Evolutionary conservation across 2,113 vertebrate species (phyloP).

Genomic region (Dolichallabes microphthalmus): DNA sequence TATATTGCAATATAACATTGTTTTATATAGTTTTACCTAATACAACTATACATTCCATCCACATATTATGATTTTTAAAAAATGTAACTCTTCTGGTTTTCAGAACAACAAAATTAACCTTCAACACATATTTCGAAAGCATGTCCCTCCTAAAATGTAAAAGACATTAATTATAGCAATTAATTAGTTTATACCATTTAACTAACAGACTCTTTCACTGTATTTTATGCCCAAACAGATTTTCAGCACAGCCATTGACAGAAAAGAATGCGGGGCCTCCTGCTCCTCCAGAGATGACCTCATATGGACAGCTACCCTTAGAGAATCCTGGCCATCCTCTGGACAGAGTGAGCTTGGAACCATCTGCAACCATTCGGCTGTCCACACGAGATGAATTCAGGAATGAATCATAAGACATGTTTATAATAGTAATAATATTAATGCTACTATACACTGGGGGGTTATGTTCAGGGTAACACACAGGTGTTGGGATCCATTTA

Average conservation of each 20-base stretch:
- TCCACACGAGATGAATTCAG: slow-evolving; percentile 3
- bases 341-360: slow-evolving; percentile 39
- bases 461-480: background rate
- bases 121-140: background rate
- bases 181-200: no score
- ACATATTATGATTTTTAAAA: background rate
- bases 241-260: slow-evolving; percentile 2
- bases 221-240: background rate
- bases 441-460: background rate
- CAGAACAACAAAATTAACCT: background rate
- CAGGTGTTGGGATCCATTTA: background rate
- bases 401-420: background rate
- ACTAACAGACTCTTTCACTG: background rate
- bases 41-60: background rate
- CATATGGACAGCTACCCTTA: slow-evolving; percentile 33
- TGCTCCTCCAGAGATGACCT: slow-evolving; percentile 43
- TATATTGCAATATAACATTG: no score
- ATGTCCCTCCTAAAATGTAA: background rate
- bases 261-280: slow-evolving; percentile 35
- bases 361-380: slow-evolving; percentile 39
- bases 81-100: background rate
- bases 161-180: background rate
- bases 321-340: slow-evolving; percentile 9
- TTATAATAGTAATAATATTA: background rate
- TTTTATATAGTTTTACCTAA: background rate